A percentile compares a stretch with the other conserved stretches of the same genome.
These are phyloP conservation scores for Scolanthus callimorphus DNA, from an alignment of 92 coral and sea anemone genomes.

Conservation along the genomic window DNA sequence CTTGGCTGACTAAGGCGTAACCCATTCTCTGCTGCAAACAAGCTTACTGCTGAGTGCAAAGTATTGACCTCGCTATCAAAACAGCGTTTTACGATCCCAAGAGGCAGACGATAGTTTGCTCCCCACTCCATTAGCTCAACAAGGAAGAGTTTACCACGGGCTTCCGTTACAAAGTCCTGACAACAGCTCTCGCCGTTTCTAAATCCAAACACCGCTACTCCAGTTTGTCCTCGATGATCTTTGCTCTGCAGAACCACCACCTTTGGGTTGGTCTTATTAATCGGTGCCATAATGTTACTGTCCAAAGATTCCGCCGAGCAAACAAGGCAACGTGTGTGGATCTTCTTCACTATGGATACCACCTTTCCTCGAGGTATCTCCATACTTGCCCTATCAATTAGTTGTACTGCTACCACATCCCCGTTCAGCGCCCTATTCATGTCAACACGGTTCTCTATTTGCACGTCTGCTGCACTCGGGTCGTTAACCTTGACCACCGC, in stretches of 20 bases:
- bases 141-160: constrained; percentile 83
- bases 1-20: constrained; percentile 49
- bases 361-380: constrained; percentile 65
- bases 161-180: constrained; percentile 59
- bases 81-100: constrained; percentile 78
- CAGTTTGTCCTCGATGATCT: constrained; percentile 74
- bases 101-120: constrained; percentile 79
- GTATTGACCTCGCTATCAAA: constrained; percentile 43
- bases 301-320: constrained; percentile 71
- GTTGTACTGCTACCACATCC: constrained; percentile 79
- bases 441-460: constrained; percentile 48
- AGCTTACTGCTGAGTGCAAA: constrained; percentile 41
- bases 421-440: constrained; percentile 89
- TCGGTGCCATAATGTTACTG: constrained; percentile 82
- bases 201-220: constrained; percentile 72
- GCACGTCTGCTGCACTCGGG: constrained; percentile 45
- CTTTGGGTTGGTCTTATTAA: constrained; percentile 74
- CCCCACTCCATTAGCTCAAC: constrained; percentile 94
- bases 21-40: constrained; percentile 76
- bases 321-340: constrained; percentile 68
- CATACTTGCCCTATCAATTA: constrained; percentile 14
- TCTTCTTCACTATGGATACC: constrained; percentile 53
- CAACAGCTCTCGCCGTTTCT: constrained; percentile 44
- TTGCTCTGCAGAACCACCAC: constrained; percentile 78
- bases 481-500: constrained; percentile 56